Conservation (phyloP, 2,888 invertebrate species). For the Vanessa cardui region DNA sequence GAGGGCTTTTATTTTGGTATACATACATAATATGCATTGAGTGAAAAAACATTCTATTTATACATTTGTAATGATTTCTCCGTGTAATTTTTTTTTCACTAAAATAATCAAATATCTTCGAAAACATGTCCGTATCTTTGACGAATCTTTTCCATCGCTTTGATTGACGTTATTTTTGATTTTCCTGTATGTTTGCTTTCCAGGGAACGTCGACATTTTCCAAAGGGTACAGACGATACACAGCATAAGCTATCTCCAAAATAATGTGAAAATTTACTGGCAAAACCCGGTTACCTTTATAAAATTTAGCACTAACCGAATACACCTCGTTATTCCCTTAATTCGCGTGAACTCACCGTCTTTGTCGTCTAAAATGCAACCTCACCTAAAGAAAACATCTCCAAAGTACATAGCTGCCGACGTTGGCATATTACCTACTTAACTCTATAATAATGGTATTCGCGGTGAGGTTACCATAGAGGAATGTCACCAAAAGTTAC, state of each 20-base stretch:
- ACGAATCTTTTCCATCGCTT: too few relatives aligned
- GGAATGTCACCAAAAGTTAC: slow-evolving; percentile 19
- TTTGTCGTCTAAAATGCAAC: slow-evolving; percentile 41
- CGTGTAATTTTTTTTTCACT: too few relatives aligned
- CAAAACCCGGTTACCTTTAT: slow-evolving; percentile 20
- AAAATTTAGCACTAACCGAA: slow-evolving; percentile 37
- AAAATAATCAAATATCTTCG: too few relatives aligned
- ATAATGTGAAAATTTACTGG: slow-evolving; percentile 21
- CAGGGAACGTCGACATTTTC: not conserved
- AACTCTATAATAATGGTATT: slow-evolving; percentile 42
- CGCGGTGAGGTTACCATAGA: slow-evolving; percentile 32
- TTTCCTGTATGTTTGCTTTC: not conserved
- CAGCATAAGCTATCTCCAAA: not conserved
- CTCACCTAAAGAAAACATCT: slow-evolving; percentile 38
- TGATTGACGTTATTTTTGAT: too few relatives aligned
- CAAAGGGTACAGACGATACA: too few relatives aligned
- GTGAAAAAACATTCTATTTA: too few relatives aligned
- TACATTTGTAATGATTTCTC: too few relatives aligned
- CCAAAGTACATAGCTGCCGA: slow-evolving; percentile 36
- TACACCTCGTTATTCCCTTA: slow-evolving; percentile 39
- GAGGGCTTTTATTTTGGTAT: too few relatives aligned
- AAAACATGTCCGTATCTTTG: too few relatives aligned
- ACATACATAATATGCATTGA: too few relatives aligned
- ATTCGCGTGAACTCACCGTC: slow-evolving; percentile 34
- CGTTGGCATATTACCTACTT: slow-evolving; percentile 43